phyloP scores from a whole-genome alignment of 2,797 vertebrate species.

The Bovichtus variegatus region DNA sequence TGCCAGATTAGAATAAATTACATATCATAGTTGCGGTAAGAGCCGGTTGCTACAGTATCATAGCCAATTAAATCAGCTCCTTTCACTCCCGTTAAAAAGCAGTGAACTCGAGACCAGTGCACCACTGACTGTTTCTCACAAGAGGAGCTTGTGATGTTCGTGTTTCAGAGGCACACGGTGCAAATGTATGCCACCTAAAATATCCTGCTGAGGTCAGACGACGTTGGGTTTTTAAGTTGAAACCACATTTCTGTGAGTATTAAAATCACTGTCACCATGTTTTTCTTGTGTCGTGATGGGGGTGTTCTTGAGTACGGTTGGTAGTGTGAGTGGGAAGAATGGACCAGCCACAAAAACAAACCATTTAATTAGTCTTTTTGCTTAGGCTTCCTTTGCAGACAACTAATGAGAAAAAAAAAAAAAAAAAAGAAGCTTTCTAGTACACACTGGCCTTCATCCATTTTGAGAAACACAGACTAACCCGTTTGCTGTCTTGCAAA shows the following conservation, averaged over 20 bases:
- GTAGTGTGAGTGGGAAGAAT: neutral
- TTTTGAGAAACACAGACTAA: neutral
- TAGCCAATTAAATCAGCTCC: conserved; percentile 34
- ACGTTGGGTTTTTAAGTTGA: conserved; percentile 50
- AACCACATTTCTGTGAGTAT: conserved; percentile 52
- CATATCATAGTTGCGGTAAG: conserved; percentile 15
- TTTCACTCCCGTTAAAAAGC: conserved; percentile 39
- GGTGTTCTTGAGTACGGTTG: neutral
- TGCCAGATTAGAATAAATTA: conserved; percentile 52
- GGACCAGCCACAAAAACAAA: neutral
- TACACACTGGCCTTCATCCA: neutral
- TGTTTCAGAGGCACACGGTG: conserved; percentile 49
- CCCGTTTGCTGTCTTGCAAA: neutral
- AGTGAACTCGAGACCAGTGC: conserved; percentile 21
- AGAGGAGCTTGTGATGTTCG: conserved; percentile 44
- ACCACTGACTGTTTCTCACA: conserved; percentile 30
- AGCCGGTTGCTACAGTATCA: conserved; percentile 21
- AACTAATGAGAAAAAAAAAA: neutral
- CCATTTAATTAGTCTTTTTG: neutral
- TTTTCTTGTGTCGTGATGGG: conserved; percentile 8
- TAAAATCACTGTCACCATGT: conserved; percentile 58
- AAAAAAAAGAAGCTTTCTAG: too few relatives aligned
- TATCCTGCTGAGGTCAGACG: conserved; percentile 64
- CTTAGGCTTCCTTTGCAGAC: neutral
- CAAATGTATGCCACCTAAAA: conserved; percentile 68